Percentiles rank a stretch among this genome's conserved stretches.
Evolutionary conservation across 2,113 vertebrate genomes (phyloP).

Genomic region (Mustelus asterias): DNA sequence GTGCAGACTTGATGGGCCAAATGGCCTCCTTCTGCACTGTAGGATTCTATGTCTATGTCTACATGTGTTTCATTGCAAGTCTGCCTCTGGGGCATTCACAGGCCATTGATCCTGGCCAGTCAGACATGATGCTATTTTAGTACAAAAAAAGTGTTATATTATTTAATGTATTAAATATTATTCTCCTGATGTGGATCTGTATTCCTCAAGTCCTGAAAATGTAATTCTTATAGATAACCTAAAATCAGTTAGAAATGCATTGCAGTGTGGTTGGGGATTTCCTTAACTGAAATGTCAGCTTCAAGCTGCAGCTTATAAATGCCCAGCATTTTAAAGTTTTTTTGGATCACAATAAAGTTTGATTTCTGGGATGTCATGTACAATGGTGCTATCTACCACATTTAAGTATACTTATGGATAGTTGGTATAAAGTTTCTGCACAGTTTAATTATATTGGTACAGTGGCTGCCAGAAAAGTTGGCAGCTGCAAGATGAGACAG

Average conservation of each 20-base stretch:
- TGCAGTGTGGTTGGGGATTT: neutral
- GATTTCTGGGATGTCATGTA: neutral
- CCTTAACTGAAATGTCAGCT: neutral
- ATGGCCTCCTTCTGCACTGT: too few species aligned
- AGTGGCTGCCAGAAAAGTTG: neutral
- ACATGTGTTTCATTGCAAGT: too few species aligned
- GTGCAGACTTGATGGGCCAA: too few species aligned
- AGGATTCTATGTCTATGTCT: too few species aligned
- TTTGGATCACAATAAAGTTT: neutral
- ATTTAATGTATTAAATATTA: neutral
- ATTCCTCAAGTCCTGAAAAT: neutral
- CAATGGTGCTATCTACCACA: neutral
- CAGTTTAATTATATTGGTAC: neutral
- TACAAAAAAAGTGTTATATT: neutral
- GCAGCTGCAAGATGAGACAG: neutral
- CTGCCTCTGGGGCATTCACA: neutral
- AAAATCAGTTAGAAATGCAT: neutral
- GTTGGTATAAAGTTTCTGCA: neutral
- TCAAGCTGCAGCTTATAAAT: neutral
- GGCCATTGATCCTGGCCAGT: neutral
- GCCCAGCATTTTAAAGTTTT: neutral
- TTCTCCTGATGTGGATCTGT: neutral
- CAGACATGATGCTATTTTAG: neutral
- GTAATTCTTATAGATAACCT: neutral
- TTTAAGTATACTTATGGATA: neutral